Percentiles rank a stretch among this genome's conserved stretches.
phyloP scores from a whole-genome alignment of 2,113 vertebrate genomes.

The Lipophrys pholis region DNA sequence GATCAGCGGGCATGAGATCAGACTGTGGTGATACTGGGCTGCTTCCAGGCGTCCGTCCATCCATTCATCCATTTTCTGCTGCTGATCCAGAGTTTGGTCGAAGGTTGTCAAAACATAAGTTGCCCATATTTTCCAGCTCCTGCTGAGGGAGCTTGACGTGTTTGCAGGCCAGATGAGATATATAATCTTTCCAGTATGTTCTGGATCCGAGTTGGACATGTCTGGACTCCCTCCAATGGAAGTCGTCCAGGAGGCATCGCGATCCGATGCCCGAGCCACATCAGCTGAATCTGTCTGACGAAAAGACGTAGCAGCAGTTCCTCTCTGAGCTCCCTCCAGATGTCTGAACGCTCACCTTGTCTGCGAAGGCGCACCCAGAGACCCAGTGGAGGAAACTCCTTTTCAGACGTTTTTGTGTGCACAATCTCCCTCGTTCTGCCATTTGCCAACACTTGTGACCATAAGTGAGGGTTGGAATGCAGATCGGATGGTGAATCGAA shows the following conservation, averaged over 20 bases:
- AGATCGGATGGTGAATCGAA: background rate
- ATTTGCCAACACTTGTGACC: background rate
- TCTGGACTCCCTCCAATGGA: background rate
- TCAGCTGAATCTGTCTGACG: background rate
- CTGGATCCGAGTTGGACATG: background rate
- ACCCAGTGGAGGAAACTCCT: background rate
- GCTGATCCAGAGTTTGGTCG: too few relatives aligned
- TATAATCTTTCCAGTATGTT: background rate
- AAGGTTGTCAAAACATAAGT: background rate
- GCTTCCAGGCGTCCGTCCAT: background rate
- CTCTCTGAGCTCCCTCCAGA: background rate
- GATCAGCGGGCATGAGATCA: too few relatives aligned
- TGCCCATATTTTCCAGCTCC: background rate
- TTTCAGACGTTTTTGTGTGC: background rate
- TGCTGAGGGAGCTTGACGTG: background rate
- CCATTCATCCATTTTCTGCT: background rate
- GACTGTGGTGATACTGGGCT: background rate
- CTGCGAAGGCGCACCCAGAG: background rate
- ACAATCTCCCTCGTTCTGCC: background rate
- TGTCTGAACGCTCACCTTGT: background rate
- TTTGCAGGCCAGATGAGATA: background rate
- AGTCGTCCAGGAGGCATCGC: slow-evolving; percentile 1
- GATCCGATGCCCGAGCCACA: slow-evolving; percentile 9
- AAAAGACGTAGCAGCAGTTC: background rate
- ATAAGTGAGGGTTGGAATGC: background rate